These are phyloP conservation scores for Cyanoramphus novaezelandiae DNA, from an alignment of 2,113 vertebrate genomes.

Conservation along the genomic window DNA sequence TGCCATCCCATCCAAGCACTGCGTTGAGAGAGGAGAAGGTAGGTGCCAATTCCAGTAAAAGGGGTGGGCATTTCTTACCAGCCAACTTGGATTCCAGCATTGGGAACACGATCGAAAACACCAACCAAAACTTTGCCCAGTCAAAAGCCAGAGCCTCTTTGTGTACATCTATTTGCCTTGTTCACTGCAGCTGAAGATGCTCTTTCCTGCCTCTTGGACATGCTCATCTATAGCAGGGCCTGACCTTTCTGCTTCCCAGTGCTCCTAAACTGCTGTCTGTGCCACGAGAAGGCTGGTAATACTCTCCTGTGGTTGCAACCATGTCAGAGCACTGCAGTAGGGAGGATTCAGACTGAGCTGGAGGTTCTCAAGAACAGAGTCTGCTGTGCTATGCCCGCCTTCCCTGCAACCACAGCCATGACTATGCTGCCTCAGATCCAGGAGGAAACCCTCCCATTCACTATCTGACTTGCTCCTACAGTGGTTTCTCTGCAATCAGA, in stretches of 20 bases:
- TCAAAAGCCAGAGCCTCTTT: not conserved
- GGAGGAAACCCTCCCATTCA: not conserved
- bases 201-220: not conserved
- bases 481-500: not conserved
- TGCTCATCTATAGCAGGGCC: not conserved
- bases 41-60: not conserved
- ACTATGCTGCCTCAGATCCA: not conserved
- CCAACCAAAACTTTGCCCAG: not conserved
- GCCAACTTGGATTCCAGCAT: not conserved
- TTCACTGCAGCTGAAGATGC: not conserved
- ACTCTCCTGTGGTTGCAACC: not conserved
- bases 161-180: not conserved
- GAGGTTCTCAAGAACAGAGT: not conserved
- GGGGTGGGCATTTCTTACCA: not conserved
- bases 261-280: not conserved
- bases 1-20: not conserved
- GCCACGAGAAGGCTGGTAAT: rapidly evolving
- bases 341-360: not conserved
- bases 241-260: not conserved
- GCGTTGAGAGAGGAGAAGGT: not conserved
- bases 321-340: rapidly evolving
- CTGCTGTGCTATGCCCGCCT: rapidly evolving
- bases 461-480: not conserved
- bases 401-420: not conserved
- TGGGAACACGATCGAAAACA: rapidly evolving